Percentiles rank a stretch among this genome's conserved stretches.
phyloP scores from a whole-genome alignment of 2,888 invertebrate genomes.

The Drosophila melanosoma region DNA sequence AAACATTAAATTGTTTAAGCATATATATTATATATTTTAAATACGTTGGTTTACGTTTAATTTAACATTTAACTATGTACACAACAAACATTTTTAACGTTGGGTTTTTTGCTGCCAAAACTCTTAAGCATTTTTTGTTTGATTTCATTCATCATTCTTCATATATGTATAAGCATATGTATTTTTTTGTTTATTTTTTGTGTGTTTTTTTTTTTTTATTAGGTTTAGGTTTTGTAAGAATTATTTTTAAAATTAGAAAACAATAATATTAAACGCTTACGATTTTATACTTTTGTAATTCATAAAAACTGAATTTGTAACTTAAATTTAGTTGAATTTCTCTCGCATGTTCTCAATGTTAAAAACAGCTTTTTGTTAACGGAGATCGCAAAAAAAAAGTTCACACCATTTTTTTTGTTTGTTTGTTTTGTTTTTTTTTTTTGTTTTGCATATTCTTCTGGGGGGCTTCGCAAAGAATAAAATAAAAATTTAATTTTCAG shows the following conservation, averaged over 20 bases:
- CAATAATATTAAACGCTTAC: conserved; percentile 67
- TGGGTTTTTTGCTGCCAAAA: conserved; percentile 73
- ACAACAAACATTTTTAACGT: conserved; percentile 81
- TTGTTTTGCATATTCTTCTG: conserved; percentile 14
- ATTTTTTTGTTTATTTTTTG: conserved; percentile 33
- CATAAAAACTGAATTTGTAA: conserved; percentile 73
- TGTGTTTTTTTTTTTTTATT: conserved; percentile 28
- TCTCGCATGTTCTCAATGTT: conserved; percentile 49
- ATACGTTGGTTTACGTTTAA: conserved; percentile 54
- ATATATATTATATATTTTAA: conserved; percentile 57
- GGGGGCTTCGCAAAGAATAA: conserved; percentile 26
- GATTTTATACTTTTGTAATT: conserved; percentile 57
- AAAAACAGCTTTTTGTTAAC: conserved; percentile 53
- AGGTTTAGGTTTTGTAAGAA: conserved; percentile 9
- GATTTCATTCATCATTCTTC: conserved; percentile 35
- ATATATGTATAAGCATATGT: conserved; percentile 35
- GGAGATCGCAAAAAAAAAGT: conserved; percentile 70
- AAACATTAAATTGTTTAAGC: conserved; percentile 71
- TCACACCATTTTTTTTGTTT: conserved; percentile 46
- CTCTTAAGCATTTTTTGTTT: conserved; percentile 64
- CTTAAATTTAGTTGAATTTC: conserved; percentile 57
- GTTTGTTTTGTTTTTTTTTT: neutral
- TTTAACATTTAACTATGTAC: conserved; percentile 80
- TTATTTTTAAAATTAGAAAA: conserved; percentile 78
- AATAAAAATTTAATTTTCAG: conserved; percentile 60